These are phyloP conservation scores for Nannoperca obscura DNA, from an alignment of 2,797 vertebrate genomes.

Conservation along the genomic window DNA sequence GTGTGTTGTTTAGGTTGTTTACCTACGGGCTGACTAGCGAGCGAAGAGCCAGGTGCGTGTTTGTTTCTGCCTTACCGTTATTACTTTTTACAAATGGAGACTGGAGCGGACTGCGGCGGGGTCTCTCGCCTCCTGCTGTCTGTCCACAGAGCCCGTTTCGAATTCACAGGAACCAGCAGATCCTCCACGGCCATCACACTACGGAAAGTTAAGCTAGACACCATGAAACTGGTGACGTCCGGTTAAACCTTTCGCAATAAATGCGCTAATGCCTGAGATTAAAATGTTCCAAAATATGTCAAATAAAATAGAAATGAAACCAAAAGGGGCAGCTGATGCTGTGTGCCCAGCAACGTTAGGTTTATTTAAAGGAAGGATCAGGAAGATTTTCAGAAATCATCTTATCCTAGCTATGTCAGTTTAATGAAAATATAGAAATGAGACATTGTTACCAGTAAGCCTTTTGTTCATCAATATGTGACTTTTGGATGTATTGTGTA, in stretches of 20 bases:
- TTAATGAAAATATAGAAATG: neutral
- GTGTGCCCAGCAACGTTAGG: no score
- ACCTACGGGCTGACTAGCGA: slow-evolving; percentile 47
- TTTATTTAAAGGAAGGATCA: neutral
- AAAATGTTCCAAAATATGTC: neutral
- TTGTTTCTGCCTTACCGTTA: slow-evolving; percentile 67
- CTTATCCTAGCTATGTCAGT: no score
- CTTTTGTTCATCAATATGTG: no score
- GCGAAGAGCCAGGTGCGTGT: slow-evolving; percentile 37
- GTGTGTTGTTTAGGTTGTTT: slow-evolving; percentile 52
- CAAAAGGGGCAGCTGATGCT: neutral
- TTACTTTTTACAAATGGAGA: slow-evolving; percentile 26
- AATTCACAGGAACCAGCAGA: slow-evolving; percentile 72
- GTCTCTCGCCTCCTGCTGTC: slow-evolving; percentile 71
- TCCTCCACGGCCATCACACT: slow-evolving; percentile 67
- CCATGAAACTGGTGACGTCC: neutral
- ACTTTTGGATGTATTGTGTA: no score
- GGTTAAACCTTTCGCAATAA: slow-evolving; percentile 66
- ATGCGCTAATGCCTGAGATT: neutral
- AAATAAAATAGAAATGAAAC: neutral
- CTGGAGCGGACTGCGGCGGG: slow-evolving; percentile 38
- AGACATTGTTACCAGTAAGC: neutral
- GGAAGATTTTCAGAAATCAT: neutral
- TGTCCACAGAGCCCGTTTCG: slow-evolving; percentile 70
- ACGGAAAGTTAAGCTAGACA: slow-evolving; percentile 6